phyloP scores from a whole-genome alignment of 2,113 vertebrate genomes.

The Heteronetta atricapilla region DNA sequence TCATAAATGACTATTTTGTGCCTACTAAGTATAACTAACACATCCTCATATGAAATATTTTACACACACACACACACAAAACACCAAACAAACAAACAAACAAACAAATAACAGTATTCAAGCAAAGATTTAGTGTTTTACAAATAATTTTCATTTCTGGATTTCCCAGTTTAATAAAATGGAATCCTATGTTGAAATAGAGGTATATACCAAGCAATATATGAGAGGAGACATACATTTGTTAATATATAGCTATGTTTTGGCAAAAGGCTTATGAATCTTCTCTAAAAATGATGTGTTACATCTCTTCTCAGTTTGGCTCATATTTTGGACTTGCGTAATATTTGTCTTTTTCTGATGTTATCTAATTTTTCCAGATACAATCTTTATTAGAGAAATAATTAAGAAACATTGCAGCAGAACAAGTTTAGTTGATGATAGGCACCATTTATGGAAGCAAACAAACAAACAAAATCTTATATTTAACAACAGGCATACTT shows the following conservation, averaged over 20 bases:
- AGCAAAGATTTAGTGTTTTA: not conserved
- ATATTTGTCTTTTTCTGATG: not conserved
- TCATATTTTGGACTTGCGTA: not conserved
- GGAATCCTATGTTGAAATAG: not conserved
- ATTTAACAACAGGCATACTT: not conserved
- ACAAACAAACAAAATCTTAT: not conserved
- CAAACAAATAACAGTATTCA: accelerated
- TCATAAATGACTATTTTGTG: not conserved
- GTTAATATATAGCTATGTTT: not conserved
- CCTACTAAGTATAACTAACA: not conserved
- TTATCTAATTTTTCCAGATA: not conserved
- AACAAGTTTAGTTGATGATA: not conserved
- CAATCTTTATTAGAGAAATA: not conserved
- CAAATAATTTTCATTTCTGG: not conserved
- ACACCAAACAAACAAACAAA: accelerated
- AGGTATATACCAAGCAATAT: not conserved
- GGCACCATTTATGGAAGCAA: not conserved
- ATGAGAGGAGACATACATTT: not conserved
- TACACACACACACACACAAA: not conserved
- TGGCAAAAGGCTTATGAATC: not conserved
- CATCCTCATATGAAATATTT: not conserved
- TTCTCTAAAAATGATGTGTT: not conserved
- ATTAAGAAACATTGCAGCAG: not conserved
- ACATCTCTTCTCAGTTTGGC: not conserved
- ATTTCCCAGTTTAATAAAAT: not conserved